These are phyloP conservation scores for Anabacerthia variegaticeps DNA, from an alignment of 2,797 vertebrate species.

Conservation along the genomic window DNA sequence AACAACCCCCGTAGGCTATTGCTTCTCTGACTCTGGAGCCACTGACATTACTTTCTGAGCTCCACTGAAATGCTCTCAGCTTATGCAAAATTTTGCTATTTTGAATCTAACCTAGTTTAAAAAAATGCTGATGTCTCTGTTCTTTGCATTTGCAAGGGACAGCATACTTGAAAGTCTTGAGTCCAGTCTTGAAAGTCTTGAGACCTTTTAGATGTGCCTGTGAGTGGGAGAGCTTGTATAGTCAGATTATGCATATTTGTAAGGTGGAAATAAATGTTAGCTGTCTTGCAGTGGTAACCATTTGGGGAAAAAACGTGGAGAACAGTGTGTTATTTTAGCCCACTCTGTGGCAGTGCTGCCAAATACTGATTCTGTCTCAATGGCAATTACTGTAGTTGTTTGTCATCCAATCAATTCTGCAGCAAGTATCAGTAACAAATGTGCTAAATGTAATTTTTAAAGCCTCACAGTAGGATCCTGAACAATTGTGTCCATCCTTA, in stretches of 20 bases:
- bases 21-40: neutral
- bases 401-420: neutral
- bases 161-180: neutral
- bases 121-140: neutral
- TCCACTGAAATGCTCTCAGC: neutral
- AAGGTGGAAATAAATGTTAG: neutral
- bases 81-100: neutral
- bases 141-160: neutral
- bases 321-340: neutral
- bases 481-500: neutral
- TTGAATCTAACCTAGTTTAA: neutral
- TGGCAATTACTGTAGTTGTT: neutral
- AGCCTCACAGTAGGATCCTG: neutral
- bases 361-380: neutral
- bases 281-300: neutral
- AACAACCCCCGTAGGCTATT: neutral
- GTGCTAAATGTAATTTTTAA: neutral
- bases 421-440: neutral
- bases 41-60: neutral
- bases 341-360: neutral
- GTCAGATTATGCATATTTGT: neutral
- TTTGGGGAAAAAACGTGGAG: neutral
- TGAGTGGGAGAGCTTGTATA: neutral
- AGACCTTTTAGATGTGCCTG: neutral
- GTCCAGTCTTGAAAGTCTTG: neutral